Evolutionary conservation across 2,113 vertebrate species (phyloP), one percentile per base, ranked within the genome.

Genomic region (Lophius piscatorius): DNA sequence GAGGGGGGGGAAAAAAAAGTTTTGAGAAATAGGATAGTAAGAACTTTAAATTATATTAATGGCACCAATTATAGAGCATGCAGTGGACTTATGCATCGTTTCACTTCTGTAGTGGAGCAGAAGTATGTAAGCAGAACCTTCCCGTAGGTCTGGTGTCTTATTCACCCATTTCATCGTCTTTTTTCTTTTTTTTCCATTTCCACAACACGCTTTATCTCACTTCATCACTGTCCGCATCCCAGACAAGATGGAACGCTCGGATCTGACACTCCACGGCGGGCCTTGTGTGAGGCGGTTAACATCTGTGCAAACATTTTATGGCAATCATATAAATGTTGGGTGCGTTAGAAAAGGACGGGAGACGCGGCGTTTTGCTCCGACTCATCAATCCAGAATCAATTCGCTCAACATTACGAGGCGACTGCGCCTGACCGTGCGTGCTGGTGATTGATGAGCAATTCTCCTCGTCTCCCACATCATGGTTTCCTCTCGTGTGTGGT

Each of bases 21-120:
- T 86, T 83, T 89, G 88, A 91, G 90, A 91, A 90, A 91, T 91
- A 90, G 87, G 86, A n/a, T 88, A 85, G 84, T 91, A 87, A 90
- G n/a, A 91, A 90, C 76, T 91, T 91, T 88, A 92, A 91, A 87
- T 84, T 84, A 87, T 88, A 91, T 91, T 92, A 91, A 90, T 91
- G 88, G 84, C 64, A n/a, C 21, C 89, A 88, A 89, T 91, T 91
- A 88, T 87, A 85, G 70, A 47, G 63, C 58, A 78, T 58, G 73
- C 75, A 62, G 72, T 68, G 65, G 54, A 77, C 84, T 70, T 76
- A 87, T 89, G 87, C 70, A 84, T 90, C 82, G 88, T 82, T 87
- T n/a, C n/a, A n/a, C n/a, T n/a, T 87, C 80, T 78, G 79, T 64
- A 57, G 52, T 64, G 72, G 58, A 71, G 39, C 41, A 76, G 64